A percentile compares a stretch with the other conserved stretches of the same genome.
Evolutionary conservation across 1,140 invertebrate genomes (phyloP).

Genomic region (Drosophila sp.): DNA sequence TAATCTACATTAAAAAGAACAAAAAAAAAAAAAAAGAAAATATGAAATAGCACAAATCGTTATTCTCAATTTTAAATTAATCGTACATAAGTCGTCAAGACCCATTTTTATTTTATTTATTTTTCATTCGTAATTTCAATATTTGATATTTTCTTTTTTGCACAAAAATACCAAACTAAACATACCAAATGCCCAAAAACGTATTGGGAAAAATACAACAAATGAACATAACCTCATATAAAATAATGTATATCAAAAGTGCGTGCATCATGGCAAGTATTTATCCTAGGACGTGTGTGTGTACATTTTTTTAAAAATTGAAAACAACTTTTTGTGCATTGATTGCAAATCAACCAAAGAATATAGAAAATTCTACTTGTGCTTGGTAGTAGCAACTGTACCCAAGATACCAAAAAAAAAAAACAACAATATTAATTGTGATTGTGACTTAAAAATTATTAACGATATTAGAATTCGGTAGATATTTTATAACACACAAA

Average conservation of each 20-base stretch:
- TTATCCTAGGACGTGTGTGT: conserved; percentile 62
- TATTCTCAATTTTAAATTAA: conserved; percentile 84
- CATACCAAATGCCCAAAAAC: conserved; percentile 21
- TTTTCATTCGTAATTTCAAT: conserved; percentile 24
- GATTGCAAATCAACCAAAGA: conserved; percentile 57
- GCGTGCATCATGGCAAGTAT: conserved; percentile 66
- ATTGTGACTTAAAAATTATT: conserved; percentile 46
- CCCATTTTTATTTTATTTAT: too few relatives aligned
- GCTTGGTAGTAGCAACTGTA: conserved; percentile 32
- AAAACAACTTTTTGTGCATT: conserved; percentile 85
- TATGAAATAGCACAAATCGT: conserved; percentile 85
- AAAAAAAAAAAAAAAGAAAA: conserved; percentile 72
- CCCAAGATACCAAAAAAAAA: conserved; percentile 27
- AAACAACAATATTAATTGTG: conserved; percentile 38
- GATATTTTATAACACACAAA: conserved; percentile 71
- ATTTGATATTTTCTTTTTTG: conserved; percentile 83
- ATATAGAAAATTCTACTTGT: conserved; percentile 36
- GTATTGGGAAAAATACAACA: conserved; percentile 51
- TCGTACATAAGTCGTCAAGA: conserved; percentile 72
- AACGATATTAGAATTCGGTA: conserved; percentile 61
- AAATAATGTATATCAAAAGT: conserved; percentile 46
- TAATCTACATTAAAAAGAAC: conserved; percentile 16
- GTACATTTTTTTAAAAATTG: conserved; percentile 83
- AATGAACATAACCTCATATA: conserved; percentile 21
- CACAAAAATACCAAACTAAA: conserved; percentile 39